phyloP scores from a whole-genome alignment of 2,888 invertebrate genomes.

The Nomada goodeniana region DNA sequence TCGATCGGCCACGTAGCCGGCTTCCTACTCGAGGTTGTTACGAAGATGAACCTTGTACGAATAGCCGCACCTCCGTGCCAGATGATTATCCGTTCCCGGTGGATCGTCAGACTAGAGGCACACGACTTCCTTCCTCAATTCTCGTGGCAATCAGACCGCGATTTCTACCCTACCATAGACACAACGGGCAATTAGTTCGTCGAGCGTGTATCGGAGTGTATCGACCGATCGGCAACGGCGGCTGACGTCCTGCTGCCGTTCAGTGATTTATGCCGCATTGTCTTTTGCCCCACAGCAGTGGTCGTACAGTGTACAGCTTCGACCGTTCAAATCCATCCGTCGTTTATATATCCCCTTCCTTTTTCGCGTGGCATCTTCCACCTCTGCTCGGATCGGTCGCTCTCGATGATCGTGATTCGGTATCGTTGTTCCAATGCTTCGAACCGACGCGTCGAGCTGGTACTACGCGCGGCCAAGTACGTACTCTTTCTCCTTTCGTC shows the following conservation, averaged over 20 bases:
- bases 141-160: constrained; percentile 72
- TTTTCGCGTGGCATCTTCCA: constrained; percentile 52
- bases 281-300: constrained; percentile 71
- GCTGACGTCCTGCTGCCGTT: constrained; percentile 72
- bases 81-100: constrained; percentile 65
- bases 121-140: constrained; percentile 76
- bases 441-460: constrained; percentile 41
- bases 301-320: constrained; percentile 51
- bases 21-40: constrained; percentile 51
- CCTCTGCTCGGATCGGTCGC: constrained; percentile 38
- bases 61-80: constrained; percentile 66
- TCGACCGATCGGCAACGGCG: constrained; percentile 74
- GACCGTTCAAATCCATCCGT: constrained; percentile 70
- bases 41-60: constrained; percentile 59
- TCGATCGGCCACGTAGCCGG: constrained; percentile 58
- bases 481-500: constrained; percentile 40
- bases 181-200: constrained; percentile 76
- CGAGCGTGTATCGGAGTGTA: constrained; percentile 78
- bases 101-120: constrained; percentile 59
- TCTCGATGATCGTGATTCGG: constrained; percentile 61
- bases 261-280: constrained; percentile 75
- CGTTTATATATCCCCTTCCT: constrained; percentile 55
- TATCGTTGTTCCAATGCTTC: constrained; percentile 49
- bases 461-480: constrained; percentile 61
- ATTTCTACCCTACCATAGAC: constrained; percentile 72